A percentile compares a stretch with the other conserved stretches of the same genome.
These are phyloP conservation scores for Ceyx cyanopectus DNA, from an alignment of 2,113 vertebrate genomes.

Conservation along the genomic window DNA sequence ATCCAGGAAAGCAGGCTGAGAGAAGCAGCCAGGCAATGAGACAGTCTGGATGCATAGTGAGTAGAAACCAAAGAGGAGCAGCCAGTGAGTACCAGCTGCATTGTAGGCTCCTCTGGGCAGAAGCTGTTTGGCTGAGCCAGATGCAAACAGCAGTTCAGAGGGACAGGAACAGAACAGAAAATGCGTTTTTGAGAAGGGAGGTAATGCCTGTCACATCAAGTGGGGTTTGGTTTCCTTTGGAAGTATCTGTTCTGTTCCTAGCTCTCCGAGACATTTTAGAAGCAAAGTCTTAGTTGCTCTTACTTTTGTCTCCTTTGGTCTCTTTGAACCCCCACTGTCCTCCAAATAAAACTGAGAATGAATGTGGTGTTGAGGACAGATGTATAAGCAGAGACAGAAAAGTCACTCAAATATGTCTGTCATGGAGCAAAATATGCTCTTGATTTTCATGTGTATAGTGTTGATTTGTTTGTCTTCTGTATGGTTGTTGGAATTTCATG, in stretches of 20 bases:
- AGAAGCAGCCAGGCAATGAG: neutral
- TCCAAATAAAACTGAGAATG: neutral
- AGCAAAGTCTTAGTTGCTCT: neutral
- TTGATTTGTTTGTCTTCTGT: neutral
- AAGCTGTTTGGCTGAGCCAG: neutral
- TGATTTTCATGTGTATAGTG: neutral
- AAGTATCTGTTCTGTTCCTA: neutral
- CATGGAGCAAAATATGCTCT: neutral
- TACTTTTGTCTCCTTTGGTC: neutral
- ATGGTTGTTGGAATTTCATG: conserved; percentile 49
- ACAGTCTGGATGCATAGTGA: neutral
- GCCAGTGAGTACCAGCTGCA: neutral
- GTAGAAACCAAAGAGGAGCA: neutral
- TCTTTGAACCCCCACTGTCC: neutral
- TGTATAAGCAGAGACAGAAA: neutral
- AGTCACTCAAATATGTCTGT: neutral
- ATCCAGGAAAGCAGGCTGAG: neutral
- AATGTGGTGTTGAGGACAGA: neutral
- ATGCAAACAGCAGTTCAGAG: neutral
- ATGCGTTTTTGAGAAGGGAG: neutral
- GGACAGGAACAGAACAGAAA: neutral
- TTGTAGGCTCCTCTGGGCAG: neutral
- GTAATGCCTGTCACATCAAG: neutral
- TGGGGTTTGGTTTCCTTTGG: conserved; percentile 11
- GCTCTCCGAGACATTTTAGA: neutral